Base-by-base conservation (phyloP, 2,888 invertebrate species). In the Campoplex nolae region DNA sequence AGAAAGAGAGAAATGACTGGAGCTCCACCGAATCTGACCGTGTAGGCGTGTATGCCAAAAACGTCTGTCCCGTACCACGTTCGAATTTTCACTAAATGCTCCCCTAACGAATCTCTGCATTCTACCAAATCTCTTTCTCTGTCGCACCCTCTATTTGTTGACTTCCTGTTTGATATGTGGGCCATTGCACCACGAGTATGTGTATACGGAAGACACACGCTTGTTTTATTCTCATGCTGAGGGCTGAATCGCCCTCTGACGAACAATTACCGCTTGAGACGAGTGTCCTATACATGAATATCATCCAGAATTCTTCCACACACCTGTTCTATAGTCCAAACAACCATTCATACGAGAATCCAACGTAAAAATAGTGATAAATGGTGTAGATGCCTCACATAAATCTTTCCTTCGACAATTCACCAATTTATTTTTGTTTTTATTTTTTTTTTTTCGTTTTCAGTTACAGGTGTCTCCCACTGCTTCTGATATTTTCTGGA, bases 11-110 rank as follows among this genome's bases (percentile, higher is more conserved):
- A 87, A 62, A 76, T 77, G 83, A 81, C 77, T 48, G 56, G 83
- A 77, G 67, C 83, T 80, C 65, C 51, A 77, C 82, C 65, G 56
- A 83, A 62, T 68, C 74, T 77, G 85, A 77, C 75, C 77, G 71
- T 74, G 74, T 68, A 45, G 73, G 67, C 38, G 73, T 67, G 56
- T 74, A 81, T 74, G 77, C 77, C 23, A 70, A 58, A 56, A 68
- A 28, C 51, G 74, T 83, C 76, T 74, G 28, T 56, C 70, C 58
- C 80, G 67, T 51, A 62, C 83, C 65, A 80, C 73, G 73, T 80
- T 80, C 73, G 81, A 84, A 78, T 84, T 84, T 86, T 82, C 78
- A 78, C 84, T 74, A 87, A 87, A 84, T 84, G 77, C 81, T 82
- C 78, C 73, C 81, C 86, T 87, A 87, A 87, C 84, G 86, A 87